These are phyloP conservation scores for Paramormyrops hopkinsi DNA, from an alignment of 2,797 vertebrate genomes.

Conservation along the genomic window DNA sequence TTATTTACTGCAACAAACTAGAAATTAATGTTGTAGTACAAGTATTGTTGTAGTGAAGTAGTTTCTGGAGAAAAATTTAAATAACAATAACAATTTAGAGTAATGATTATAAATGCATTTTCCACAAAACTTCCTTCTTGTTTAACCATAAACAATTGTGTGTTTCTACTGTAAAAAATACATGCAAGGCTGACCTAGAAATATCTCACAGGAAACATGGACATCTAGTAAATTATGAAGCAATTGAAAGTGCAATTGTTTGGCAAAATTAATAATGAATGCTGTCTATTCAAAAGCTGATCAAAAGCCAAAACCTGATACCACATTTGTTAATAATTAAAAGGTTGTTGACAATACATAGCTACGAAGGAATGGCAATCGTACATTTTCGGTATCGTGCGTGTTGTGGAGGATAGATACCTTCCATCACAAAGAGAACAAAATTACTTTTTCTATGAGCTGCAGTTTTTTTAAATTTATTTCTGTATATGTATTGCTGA, in stretches of 20 bases:
- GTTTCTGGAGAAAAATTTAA: background rate
- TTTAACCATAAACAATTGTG: background rate
- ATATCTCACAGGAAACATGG: background rate
- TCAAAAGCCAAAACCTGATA: slow-evolving; percentile 52
- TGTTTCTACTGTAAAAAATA: background rate
- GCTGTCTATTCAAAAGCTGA: slow-evolving; percentile 57
- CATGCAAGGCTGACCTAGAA: background rate
- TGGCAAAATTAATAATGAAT: slow-evolving; percentile 71
- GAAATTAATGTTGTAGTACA: background rate
- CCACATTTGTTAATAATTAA: slow-evolving; percentile 52
- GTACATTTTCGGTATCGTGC: slow-evolving; percentile 27
- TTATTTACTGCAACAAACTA: background rate
- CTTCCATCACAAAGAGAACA: background rate
- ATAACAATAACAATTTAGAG: background rate
- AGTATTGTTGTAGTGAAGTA: background rate
- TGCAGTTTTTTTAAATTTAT: background rate
- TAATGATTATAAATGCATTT: background rate
- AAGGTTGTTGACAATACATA: slow-evolving; percentile 36
- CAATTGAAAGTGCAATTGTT: slow-evolving; percentile 64
- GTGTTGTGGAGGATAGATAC: background rate
- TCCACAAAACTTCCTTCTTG: background rate
- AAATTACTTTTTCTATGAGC: background rate
- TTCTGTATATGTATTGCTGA: background rate
- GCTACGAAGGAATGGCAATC: slow-evolving; percentile 44
- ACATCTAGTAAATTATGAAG: slow-evolving; percentile 39